Evolutionary conservation across 1,140 invertebrate genomes (phyloP).

Genomic region (Kradibia gibbosae): DNA sequence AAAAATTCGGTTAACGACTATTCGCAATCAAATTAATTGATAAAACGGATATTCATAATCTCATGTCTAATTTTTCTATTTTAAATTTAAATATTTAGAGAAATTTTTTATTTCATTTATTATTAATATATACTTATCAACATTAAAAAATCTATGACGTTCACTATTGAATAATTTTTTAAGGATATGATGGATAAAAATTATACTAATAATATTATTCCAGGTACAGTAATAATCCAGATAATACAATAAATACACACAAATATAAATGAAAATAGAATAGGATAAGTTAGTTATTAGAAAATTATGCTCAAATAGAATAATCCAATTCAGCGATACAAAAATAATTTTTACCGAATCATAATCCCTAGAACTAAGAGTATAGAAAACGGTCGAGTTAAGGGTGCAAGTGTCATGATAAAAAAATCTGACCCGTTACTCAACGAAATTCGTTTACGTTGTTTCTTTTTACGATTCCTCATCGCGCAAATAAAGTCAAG

Average conservation of each 20-base stretch:
- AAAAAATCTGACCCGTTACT: constrained; percentile 47
- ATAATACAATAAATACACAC: background rate
- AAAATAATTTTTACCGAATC: constrained; percentile 12
- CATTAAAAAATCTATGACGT: no score
- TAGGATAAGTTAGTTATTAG: background rate
- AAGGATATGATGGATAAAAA: background rate
- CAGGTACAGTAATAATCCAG: no score
- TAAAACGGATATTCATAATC: no score
- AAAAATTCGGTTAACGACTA: no score
- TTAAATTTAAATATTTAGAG: background rate
- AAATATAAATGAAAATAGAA: background rate
- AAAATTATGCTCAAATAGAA: background rate
- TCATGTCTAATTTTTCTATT: background rate
- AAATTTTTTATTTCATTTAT: background rate
- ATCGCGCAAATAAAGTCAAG: constrained; percentile 32
- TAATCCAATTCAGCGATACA: background rate
- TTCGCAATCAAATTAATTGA: no score
- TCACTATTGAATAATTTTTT: no score
- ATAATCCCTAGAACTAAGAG: background rate
- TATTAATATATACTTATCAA: no score
- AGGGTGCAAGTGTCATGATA: constrained; percentile 4
- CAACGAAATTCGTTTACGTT: constrained; percentile 40
- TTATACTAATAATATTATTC: no score
- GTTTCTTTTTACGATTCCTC: constrained; percentile 41
- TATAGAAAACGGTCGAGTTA: background rate